These are phyloP conservation scores for Baryphthengus martii DNA, from an alignment of 2,113 vertebrate species.

Conservation along the genomic window DNA sequence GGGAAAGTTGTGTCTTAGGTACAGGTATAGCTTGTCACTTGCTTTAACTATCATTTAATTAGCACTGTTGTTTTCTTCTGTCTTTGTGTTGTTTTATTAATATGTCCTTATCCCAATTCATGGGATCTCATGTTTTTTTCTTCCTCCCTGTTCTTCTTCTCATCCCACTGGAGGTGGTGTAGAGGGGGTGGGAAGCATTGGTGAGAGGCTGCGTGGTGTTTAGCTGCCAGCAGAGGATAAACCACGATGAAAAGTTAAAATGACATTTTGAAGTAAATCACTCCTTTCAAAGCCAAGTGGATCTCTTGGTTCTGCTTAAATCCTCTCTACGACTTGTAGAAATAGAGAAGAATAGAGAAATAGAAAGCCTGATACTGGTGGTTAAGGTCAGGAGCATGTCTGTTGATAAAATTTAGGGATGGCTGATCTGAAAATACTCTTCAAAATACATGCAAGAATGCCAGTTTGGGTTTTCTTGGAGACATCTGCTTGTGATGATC, in stretches of 20 bases:
- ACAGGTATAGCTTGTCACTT: too few species aligned
- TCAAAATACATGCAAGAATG: not conserved
- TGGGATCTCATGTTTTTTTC: too few species aligned
- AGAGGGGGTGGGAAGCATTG: too few species aligned
- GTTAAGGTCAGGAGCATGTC: not conserved
- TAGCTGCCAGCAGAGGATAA: too few species aligned
- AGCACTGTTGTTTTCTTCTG: too few species aligned
- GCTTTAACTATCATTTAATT: too few species aligned
- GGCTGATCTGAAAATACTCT: not conserved
- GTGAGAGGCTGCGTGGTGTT: too few species aligned
- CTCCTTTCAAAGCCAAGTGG: not conserved
- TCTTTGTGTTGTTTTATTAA: too few species aligned
- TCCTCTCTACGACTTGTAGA: not conserved
- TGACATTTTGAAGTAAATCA: not conserved
- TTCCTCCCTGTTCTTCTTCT: too few species aligned
- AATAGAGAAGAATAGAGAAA: not conserved
- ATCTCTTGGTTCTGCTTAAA: not conserved
- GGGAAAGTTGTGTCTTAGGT: too few species aligned
- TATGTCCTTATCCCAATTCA: too few species aligned
- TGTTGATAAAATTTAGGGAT: not conserved
- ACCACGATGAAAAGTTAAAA: not conserved
- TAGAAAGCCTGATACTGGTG: not conserved
- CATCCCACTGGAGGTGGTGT: too few species aligned
- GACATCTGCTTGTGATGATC: not conserved
- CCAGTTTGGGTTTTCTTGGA: not conserved